These are phyloP conservation scores for Psophia crepitans DNA, from an alignment of 2,113 vertebrate species.

Conservation along the genomic window DNA sequence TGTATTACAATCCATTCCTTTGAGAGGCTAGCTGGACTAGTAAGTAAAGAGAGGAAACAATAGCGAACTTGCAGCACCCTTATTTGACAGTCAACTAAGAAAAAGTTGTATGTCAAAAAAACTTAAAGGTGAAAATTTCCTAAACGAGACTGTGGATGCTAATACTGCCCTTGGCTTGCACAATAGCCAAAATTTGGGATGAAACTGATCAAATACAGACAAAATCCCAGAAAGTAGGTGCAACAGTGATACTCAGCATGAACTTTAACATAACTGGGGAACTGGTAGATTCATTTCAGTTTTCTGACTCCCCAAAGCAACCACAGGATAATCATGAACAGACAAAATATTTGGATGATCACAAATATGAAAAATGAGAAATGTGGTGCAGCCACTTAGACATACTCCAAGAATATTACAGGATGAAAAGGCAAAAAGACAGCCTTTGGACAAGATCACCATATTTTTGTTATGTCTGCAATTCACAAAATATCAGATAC, in stretches of 20 bases:
- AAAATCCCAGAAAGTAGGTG: background rate
- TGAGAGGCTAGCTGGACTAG: background rate
- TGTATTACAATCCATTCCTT: background rate
- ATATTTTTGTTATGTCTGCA: constrained; percentile 45
- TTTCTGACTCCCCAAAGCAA: constrained; percentile 36
- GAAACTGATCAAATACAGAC: background rate
- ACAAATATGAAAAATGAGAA: constrained; percentile 48
- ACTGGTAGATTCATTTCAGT: constrained; percentile 14
- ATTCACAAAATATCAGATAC: constrained; percentile 18
- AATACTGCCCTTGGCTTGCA: background rate
- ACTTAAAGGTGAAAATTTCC: background rate
- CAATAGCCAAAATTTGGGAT: background rate
- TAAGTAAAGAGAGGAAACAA: background rate
- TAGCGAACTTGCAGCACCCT: background rate
- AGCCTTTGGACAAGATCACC: constrained; percentile 3
- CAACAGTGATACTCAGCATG: background rate
- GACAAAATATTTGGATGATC: constrained; percentile 44
- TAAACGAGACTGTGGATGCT: background rate
- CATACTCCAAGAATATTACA: constrained; percentile 20
- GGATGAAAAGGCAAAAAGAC: constrained; percentile 21
- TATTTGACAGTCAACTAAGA: background rate
- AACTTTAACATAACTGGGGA: background rate
- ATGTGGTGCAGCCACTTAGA: background rate
- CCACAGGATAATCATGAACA: constrained; percentile 49
- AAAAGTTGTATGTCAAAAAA: background rate